Base-by-base conservation (phyloP, 2,113 vertebrate species). In the Electrona antarctica region DNA sequence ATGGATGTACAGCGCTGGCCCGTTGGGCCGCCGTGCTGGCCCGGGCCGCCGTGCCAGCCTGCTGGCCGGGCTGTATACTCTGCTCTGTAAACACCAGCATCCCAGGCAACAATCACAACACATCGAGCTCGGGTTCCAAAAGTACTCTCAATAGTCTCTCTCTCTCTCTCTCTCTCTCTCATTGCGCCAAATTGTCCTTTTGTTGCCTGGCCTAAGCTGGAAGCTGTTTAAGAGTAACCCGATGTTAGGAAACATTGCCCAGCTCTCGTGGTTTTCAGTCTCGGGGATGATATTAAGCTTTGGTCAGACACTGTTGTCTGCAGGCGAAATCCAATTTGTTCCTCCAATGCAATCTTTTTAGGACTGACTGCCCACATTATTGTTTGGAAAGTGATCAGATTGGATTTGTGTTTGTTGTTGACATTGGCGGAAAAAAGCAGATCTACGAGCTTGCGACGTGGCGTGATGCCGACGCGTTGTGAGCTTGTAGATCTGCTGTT, bases 181-280 rank as follows among this genome's bases (percentile, higher is more conserved):
- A 21, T 21, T 29, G 61, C 67, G 76, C 81, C 82, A 90, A 84
- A 79, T 73, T 80, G 56, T n/a, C 71, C 29, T 15, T 66, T 73
- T 64, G 54, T 63, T 9, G 76, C 60, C 72, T 60, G 45, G 59
- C 7, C 62, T 73, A 58, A 78, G 82, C 67, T 69, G 60, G 56
- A 79, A 57, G 63, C 56, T 76, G 60, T 67, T 60, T 74, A 67
- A 59, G 77, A 41, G 62, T 71, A 68, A 80, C 60, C 74, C 64
- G 8, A 83, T 76, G 68, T 51, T 63, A 62, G 46, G 52, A 29
- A 52, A 33, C 58, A 66, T 75, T 68, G 7, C 8, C 7, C 41
- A 52, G 10, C 45, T n/a, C 47, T 60, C 21, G 3, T 59, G 47
- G 14, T 15, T 41, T 6, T 10, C 72, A 76, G 72, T 6, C 7